phyloP scores from a whole-genome alignment of 2,797 vertebrate species.

The Channallabes apus region DNA sequence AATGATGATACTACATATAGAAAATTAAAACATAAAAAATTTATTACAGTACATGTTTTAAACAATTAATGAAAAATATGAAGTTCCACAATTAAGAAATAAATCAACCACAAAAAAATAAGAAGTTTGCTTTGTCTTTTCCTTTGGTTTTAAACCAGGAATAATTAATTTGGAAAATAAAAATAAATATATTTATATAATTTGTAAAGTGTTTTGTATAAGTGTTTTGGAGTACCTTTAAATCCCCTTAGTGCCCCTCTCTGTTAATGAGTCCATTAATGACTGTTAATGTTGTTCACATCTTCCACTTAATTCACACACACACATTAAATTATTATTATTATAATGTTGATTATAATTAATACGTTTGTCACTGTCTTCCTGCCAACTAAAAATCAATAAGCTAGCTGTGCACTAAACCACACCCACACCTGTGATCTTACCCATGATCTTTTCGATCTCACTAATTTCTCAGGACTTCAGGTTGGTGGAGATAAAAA shows the following conservation, averaged over 20 bases:
- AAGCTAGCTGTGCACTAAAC: background rate
- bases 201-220: background rate
- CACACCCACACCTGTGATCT: background rate
- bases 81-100: background rate
- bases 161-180: background rate
- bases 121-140: background rate
- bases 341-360: background rate
- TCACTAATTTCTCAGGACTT: background rate
- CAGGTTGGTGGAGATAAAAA: background rate
- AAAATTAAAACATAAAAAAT: background rate
- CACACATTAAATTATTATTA: background rate
- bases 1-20: background rate
- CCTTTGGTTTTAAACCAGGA: background rate
- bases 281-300: background rate
- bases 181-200: background rate
- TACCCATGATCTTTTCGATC: background rate
- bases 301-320: background rate
- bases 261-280: too few relatives aligned
- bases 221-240: too few relatives aligned
- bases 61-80: background rate
- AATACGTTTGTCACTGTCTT: background rate
- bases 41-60: background rate
- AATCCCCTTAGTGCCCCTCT: too few relatives aligned
- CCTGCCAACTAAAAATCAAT: too few relatives aligned
- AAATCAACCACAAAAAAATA: background rate